Evolutionary conservation across 2,113 vertebrate genomes (phyloP), one percentile per base, ranked within the genome.

Genomic region (Caranx melampygus): DNA sequence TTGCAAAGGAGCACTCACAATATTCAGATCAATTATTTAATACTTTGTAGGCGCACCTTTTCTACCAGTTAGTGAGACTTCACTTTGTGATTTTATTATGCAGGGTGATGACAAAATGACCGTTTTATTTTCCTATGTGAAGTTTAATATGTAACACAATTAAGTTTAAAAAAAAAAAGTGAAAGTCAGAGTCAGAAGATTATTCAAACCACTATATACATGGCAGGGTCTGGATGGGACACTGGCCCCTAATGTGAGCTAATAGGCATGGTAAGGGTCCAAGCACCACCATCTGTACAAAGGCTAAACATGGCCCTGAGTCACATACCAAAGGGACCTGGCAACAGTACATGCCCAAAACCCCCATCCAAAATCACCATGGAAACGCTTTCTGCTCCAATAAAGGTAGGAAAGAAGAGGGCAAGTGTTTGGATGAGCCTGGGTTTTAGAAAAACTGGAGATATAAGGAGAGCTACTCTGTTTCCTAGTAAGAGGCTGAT

Each of bases 401-500:
- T 14, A 13, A 59, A 26, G 33, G 74, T 11, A 16, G 0, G 21
- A 58, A 62, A 57, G 69, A 26, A 21, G 49, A 52, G 49, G 66
- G 44, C 63, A 59, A 62, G 63, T 55, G 65, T 72, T 67, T 10
- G 82, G 15, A 74, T 5, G 14, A 78, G 63, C n/a, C 75, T 35
- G 3, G 15, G 20, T 35, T 14, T 15, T 7, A 47, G 16, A 15
- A 26, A 20, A 34, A 77, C 49, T 54, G 18, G 11, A 42, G 40
- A 11, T 26, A 26, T 26, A 26, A 1, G 26, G 26, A 26, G 26
- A 26, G 26, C 26, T 26, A 26, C 26, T 59, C 52, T 64, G 37
- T 12, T 65, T 78, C 60, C 75, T 72, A 58, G 34, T 21, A 67
- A 81, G 76, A 60, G 79, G 82, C 82, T 57, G 67, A 47, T 47